Percentiles rank a stretch among this genome's conserved stretches.
phyloP scores from a whole-genome alignment of 2,113 vertebrate genomes.

The Leptobrachium ailaonicum region DNA sequence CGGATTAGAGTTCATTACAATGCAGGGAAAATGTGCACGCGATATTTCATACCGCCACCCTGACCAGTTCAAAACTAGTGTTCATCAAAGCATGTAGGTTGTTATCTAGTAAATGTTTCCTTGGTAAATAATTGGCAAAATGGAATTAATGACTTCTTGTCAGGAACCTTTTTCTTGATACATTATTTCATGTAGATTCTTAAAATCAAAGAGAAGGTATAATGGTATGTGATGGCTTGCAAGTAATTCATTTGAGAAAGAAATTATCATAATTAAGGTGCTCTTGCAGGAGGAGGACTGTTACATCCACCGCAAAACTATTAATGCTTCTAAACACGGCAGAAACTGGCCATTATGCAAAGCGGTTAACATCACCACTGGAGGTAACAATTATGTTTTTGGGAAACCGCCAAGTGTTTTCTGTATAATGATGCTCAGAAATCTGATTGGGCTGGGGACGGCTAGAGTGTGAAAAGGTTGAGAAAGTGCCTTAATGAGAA shows the following conservation, averaged over 20 bases:
- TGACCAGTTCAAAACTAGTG: not conserved
- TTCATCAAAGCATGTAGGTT: not conserved
- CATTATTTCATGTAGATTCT: not conserved
- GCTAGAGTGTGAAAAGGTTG: conserved; percentile 1
- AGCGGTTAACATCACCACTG: conserved; percentile 26
- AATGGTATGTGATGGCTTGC: not conserved
- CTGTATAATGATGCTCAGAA: conserved; percentile 12
- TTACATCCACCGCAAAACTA: conserved; percentile 16
- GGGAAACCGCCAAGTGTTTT: conserved; percentile 32
- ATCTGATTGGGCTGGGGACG: conserved; percentile 21
- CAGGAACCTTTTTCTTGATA: not conserved
- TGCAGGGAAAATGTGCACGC: not conserved
- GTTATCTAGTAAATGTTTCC: not conserved
- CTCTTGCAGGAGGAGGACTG: conserved; percentile 1
- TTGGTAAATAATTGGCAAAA: conserved; percentile 15
- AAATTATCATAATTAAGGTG: too few species aligned
- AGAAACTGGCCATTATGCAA: conserved; percentile 24
- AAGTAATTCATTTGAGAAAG: too few species aligned
- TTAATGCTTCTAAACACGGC: not conserved
- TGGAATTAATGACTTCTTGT: not conserved
- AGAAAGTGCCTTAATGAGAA: conserved; percentile 22
- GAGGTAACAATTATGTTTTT: conserved; percentile 19
- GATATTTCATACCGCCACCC: not conserved
- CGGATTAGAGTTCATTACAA: not conserved
- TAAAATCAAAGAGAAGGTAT: not conserved